phyloP scores from a whole-genome alignment of 2,888 invertebrate genomes.

The Cartodere bifasciata region DNA sequence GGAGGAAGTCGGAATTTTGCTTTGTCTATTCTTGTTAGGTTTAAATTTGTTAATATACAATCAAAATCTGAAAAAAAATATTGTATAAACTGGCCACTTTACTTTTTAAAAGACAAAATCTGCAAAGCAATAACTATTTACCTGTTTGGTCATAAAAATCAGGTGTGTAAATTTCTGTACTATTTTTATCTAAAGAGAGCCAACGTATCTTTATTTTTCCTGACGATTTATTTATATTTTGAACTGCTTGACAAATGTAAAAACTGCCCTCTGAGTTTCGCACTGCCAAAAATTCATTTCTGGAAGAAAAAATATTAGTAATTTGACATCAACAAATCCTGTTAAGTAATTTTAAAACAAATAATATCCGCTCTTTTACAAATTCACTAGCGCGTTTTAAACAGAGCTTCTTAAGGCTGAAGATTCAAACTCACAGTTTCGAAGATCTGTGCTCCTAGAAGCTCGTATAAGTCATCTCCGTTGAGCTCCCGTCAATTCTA shows the following conservation, averaged over 20 bases:
- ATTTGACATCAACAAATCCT: too few relatives aligned
- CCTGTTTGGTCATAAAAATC: constrained; percentile 85
- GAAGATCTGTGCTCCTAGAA: too few relatives aligned
- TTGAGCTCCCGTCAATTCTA: too few relatives aligned
- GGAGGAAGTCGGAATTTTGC: constrained; percentile 57
- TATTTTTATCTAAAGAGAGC: constrained; percentile 66
- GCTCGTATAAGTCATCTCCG: too few relatives aligned
- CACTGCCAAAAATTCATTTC: constrained; percentile 83
- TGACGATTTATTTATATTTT: constrained; percentile 79
- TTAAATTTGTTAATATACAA: constrained; percentile 77
- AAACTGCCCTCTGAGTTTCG: constrained; percentile 81
- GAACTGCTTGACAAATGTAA: constrained; percentile 79
- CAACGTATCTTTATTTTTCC: constrained; percentile 81
- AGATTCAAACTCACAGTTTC: too few relatives aligned
- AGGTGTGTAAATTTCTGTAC: constrained; percentile 65
- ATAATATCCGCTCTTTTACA: too few relatives aligned
- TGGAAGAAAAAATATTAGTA: constrained; percentile 32
- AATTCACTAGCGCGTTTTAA: too few relatives aligned
- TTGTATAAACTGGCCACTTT: constrained; percentile 1
- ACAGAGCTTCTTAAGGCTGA: too few relatives aligned
- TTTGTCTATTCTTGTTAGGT: constrained; percentile 58
- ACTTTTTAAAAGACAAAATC: not conserved
- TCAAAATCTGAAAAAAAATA: constrained; percentile 55
- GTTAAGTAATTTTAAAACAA: constrained; percentile 3
- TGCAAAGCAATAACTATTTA: constrained; percentile 24